Conservation (phyloP, 2,888 invertebrate species). For the Halocaridina rubra region DNA sequence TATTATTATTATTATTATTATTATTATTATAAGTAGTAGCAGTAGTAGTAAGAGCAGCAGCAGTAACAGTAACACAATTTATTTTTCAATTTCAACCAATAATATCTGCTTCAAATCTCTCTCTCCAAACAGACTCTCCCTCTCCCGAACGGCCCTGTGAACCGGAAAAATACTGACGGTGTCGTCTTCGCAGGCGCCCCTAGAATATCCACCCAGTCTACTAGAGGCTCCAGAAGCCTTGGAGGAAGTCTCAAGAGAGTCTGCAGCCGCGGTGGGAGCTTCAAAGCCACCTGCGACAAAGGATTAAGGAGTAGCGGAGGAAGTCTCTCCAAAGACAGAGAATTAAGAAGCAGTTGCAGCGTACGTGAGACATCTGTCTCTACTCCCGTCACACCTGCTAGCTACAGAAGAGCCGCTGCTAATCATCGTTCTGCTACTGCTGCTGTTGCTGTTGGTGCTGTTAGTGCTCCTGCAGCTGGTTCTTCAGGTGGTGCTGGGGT, state of each 20-base stretch:
- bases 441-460: slow-evolving; percentile 1
- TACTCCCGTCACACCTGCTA: slow-evolving; percentile 39
- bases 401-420: slow-evolving; percentile 37
- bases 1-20: background rate
- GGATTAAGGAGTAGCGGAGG: background rate
- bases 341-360: background rate
- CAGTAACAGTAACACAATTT: background rate
- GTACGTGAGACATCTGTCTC: slow-evolving; percentile 22
- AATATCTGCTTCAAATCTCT: background rate
- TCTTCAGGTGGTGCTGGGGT: slow-evolving; percentile 26
- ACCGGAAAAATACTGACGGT: slow-evolving; percentile 27
- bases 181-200: slow-evolving; percentile 38
- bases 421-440: slow-evolving; percentile 33
- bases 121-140: slow-evolving; percentile 26
- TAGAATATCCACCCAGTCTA: slow-evolving; percentile 25
- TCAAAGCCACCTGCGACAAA: background rate
- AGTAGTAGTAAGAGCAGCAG: background rate
- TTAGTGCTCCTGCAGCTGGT: slow-evolving; percentile 32
- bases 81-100: background rate
- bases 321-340: background rate
- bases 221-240: slow-evolving; percentile 17
- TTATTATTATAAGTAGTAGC: background rate
- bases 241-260: slow-evolving; percentile 39
- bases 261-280: slow-evolving; percentile 25
- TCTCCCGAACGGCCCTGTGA: slow-evolving; percentile 43